Percentiles rank a stretch among this genome's conserved stretches.
phyloP scores from a whole-genome alignment of 2,113 vertebrate species.

The Paradoxurus hermaphroditus region DNA sequence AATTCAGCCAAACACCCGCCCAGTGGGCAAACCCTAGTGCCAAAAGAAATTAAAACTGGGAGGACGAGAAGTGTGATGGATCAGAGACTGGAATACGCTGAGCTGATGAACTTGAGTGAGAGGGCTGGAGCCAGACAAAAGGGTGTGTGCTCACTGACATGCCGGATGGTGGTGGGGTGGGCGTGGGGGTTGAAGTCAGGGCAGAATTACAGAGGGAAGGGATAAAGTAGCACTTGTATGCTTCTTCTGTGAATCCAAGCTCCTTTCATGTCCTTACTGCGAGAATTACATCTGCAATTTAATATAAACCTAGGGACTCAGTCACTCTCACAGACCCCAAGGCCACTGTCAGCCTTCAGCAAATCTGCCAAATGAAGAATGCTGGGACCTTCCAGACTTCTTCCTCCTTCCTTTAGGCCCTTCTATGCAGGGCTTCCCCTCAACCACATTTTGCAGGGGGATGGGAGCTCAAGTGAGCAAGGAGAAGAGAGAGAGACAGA shows the following conservation, averaged over 20 bases:
- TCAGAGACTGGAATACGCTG: neutral
- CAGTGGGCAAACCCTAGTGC: constrained; percentile 26
- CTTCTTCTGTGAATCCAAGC: neutral
- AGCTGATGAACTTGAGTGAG: neutral
- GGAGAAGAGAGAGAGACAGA: too few species aligned
- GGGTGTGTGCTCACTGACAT: constrained; percentile 4
- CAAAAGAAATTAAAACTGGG: constrained; percentile 14
- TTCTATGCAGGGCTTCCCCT: neutral
- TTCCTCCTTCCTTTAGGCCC: neutral
- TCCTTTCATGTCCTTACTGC: neutral
- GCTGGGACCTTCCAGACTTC: neutral
- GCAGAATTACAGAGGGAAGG: neutral
- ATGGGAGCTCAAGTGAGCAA: too few species aligned
- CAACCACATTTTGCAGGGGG: neutral
- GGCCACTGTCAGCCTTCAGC: neutral
- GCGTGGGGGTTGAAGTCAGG: neutral
- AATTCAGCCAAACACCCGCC: constrained; percentile 50
- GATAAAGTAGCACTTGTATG: neutral
- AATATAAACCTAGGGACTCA: neutral
- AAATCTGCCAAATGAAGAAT: neutral
- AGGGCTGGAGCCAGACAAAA: constrained; percentile 11
- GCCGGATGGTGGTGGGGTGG: neutral
- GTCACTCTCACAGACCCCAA: neutral
- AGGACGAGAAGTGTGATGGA: neutral
- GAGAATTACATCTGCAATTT: neutral